Base-by-base conservation (phyloP, 2,113 vertebrate genomes). In the Bos indicus region DNA sequence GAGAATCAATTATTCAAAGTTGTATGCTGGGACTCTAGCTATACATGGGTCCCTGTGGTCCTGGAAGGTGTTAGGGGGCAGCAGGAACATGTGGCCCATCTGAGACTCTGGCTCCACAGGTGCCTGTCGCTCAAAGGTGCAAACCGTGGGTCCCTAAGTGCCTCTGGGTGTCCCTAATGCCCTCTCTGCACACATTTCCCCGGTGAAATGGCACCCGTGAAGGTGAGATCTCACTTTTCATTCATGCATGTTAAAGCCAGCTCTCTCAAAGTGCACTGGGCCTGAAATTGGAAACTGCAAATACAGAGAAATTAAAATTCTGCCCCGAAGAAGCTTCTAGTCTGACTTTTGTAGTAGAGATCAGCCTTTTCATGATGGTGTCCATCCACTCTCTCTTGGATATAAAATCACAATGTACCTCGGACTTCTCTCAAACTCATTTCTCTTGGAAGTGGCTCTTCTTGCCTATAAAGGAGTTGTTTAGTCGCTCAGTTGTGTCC, bases 41-140 rank as follows among this genome's bases (percentile, higher is more conserved):
- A 12, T 26, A 0, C 46, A 0, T 0, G 23, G 51, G 25, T 30
- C 62, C 30, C 51, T 43, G 4, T 14, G 3, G 19, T 86, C 71
- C 57, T 59, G 15, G 15, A 43, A 52, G 91, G 25, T 28, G 67
- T 71, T 51, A 21, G 46, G 56, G 13, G 56, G 19, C 33, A 0
- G 25, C 82, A 81, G 59, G 43, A 40, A 52, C n/a, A 4, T 2
- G 0, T 6, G 52, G 26, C 1, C 52, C 74, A 1, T 28, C 17
- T 7, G 25, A 25, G 52, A 62, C 16, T 23, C 23, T 0, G 9
- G 23, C n/a, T 21, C 23, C 88, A 14, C 10, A 19, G 56, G 26
- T 43, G n/a, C 40, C 51, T 15, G 15, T 10, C 2, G 15, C 56
- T 19, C 7, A 5, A 40, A 71, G 51, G 25, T 57, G 3, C 43